Base-by-base conservation (phyloP, 1,140 invertebrate species). In the Drosophila repletoides region DNA sequence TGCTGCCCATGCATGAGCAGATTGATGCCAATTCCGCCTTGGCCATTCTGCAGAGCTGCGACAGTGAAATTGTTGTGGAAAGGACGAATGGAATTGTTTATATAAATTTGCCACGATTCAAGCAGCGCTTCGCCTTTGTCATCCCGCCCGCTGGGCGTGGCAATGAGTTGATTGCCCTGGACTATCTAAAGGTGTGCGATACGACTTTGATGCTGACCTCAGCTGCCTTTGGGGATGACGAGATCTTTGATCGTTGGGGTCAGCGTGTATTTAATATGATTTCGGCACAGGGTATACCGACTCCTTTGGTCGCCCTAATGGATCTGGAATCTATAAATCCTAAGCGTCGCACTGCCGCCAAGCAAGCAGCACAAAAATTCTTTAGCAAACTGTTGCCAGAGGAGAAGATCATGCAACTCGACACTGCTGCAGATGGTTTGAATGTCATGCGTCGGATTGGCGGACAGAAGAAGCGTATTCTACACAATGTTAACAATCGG, bases 171-270 rank as follows among this genome's bases (percentile, higher is more conserved):
- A 93, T 93, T 40, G 91, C 95, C 1, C 90, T 98, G 41, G 97
- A 99, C 93, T 92, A 94, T 36, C 91, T 95, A 0, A 98, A 98
- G 93, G 93, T 97, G 17, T 94, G 95, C 33, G 96, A 97, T 87
- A 95, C 95, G 9, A 92, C 96, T 9, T 58, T 98, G 14, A 94
- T 97, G 89, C 77, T 97, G 2, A 92, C 94, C 76, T 94, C 94
- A 17, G 93, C 94, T 5, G 88, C 92, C 21, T 88, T 84, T 77
- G 90, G 89, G 4, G 72, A 83, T 12, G 91, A 91, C 15, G 90
- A 91, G 51, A 90, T 94, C 22, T 92, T 97, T 41, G 96, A 97
- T 91, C 91, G 93, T 38, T 94, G 93, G 93, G 96, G 96, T 7
- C 93, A 95, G 66, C 92, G 93, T 73, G 92, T 96, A 29, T 91